Evolutionary conservation across 2,113 vertebrate genomes (phyloP).

Genomic region (Antigone vipio): DNA sequence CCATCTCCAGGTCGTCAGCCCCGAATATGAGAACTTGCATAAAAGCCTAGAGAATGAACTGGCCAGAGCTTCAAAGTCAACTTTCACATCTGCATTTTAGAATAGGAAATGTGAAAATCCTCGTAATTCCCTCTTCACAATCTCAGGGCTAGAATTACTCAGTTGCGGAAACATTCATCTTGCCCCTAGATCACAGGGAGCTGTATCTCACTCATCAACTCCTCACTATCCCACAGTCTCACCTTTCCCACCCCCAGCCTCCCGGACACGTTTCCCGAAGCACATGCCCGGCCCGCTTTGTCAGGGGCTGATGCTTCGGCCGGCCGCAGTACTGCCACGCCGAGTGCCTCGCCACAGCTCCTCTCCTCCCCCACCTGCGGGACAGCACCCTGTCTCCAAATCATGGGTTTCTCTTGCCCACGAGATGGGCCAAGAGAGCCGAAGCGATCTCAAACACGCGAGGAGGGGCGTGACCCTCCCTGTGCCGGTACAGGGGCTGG

Average conservation of each 20-base stretch:
- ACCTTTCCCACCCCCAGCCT: background rate
- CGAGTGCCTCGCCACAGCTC: accelerated
- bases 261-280: background rate
- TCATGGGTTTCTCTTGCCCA: accelerated
- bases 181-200: background rate
- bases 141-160: background rate
- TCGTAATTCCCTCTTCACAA: background rate
- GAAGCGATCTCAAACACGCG: accelerated
- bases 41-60: background rate
- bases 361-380: accelerated
- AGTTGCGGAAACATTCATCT: background rate
- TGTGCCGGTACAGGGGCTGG: accelerated
- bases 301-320: background rate
- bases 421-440: accelerated
- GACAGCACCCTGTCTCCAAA: background rate
- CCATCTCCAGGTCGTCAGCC: background rate
- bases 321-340: accelerated
- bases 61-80: slow-evolving; percentile 25
- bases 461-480: background rate
- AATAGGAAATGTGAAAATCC: background rate
- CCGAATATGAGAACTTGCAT: background rate
- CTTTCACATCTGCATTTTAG: slow-evolving; percentile 6
- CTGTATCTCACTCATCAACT: background rate
- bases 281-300: background rate
- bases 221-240: background rate